Percentiles rank a stretch among this genome's conserved stretches.
Evolutionary conservation across 2,888 invertebrate genomes (phyloP).

Genomic region (Liposcelis brunnea): DNA sequence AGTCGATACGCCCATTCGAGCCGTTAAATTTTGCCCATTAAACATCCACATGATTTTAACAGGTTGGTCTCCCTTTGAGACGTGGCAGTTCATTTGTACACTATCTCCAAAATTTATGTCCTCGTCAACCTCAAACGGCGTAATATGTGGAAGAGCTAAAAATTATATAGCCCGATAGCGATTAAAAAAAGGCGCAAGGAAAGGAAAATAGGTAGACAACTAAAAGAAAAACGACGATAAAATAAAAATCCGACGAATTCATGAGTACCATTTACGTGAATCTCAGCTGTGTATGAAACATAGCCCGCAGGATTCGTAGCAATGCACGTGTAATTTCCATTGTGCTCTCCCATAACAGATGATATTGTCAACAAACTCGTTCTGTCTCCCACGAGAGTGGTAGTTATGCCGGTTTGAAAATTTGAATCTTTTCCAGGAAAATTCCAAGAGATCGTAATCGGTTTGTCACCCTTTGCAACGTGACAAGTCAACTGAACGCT

Average conservation of each 20-base stretch:
- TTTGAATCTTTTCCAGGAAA: slow-evolving; percentile 42
- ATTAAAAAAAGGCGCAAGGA: slow-evolving; percentile 9
- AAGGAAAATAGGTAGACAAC: not conserved
- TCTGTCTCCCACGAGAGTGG: slow-evolving; percentile 20
- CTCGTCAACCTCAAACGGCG: slow-evolving; percentile 42
- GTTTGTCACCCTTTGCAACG: slow-evolving; percentile 53
- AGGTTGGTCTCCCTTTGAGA: slow-evolving; percentile 41
- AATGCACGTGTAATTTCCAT: slow-evolving; percentile 28
- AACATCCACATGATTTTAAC: slow-evolving; percentile 49
- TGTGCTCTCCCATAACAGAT: slow-evolving; percentile 23
- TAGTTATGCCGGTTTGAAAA: slow-evolving; percentile 23
- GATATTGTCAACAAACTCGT: slow-evolving; percentile 24
- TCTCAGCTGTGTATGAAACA: slow-evolving; percentile 23
- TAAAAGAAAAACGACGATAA: not conserved
- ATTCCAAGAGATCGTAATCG: slow-evolving; percentile 31
- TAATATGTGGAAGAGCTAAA: slow-evolving; percentile 20
- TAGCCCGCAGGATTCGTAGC: slow-evolving; percentile 27
- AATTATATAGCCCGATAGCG: too few relatives aligned
- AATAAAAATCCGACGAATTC: not conserved
- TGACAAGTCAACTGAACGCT: slow-evolving; percentile 48
- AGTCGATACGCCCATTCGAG: slow-evolving; percentile 35
- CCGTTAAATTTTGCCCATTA: slow-evolving; percentile 28
- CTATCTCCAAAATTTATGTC: slow-evolving; percentile 32
- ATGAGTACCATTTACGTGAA: slow-evolving; percentile 25
- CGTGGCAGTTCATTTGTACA: slow-evolving; percentile 15